Percentiles rank a stretch among this genome's conserved stretches.
Evolutionary conservation across 1,140 invertebrate species (phyloP).

Genomic region (Melitaea cinxia): DNA sequence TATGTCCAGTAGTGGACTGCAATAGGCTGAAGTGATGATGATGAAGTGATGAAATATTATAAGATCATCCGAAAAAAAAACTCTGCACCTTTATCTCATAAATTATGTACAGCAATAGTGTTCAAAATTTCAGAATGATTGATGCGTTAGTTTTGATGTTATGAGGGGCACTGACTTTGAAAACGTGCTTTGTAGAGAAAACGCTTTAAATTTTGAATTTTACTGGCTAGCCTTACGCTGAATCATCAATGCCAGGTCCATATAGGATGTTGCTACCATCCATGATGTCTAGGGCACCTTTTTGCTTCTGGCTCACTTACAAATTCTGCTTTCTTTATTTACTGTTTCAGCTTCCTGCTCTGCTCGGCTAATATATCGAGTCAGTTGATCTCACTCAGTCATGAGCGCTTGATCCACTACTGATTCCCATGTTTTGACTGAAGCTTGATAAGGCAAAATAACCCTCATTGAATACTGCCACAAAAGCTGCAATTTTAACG

Average conservation of each 20-base stretch:
- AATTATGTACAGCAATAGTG: constrained; percentile 17
- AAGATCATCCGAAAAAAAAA: too few species aligned
- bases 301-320: constrained; percentile 13
- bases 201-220: constrained; percentile 19
- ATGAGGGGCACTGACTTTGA: constrained; percentile 10
- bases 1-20: too few species aligned
- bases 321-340: constrained; percentile 11
- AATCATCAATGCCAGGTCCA: constrained; percentile 19
- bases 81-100: constrained; percentile 17
- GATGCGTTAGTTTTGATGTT: constrained; percentile 2
- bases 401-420: constrained; percentile 13
- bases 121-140: constrained; percentile 10
- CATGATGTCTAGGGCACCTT: constrained; percentile 16
- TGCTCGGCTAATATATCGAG: constrained; percentile 13
- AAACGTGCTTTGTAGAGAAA: constrained; percentile 7
- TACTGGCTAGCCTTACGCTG: constrained; percentile 14
- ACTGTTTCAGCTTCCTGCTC: constrained; percentile 17
- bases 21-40: too few species aligned
- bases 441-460: constrained; percentile 5
- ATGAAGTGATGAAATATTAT: too few species aligned
- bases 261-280: constrained; percentile 16
- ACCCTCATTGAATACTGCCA: constrained; percentile 8
- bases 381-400: constrained; percentile 11
- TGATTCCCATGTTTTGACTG: constrained; percentile 13
- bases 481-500: constrained; percentile 12